Base-by-base conservation (phyloP, 2,113 vertebrate genomes). In the Pedetes capensis region DNA sequence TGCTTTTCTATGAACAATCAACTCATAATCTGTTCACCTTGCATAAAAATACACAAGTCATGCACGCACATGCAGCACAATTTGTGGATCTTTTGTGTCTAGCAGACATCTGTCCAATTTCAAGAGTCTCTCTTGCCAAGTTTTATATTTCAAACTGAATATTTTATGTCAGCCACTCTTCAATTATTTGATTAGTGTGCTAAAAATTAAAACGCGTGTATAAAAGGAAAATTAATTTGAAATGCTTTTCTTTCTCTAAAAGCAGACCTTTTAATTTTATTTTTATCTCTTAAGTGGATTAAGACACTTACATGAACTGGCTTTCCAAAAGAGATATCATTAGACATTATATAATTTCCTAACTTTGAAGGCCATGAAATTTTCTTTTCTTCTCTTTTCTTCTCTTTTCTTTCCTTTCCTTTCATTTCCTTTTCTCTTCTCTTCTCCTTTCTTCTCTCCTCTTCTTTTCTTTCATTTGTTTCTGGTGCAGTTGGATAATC, bases 181-280 rank as follows among this genome's bases (percentile, higher is more conserved):
- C 53, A 80, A 2, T n/a, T 44, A 76, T 81, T 89, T 75, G n/a
- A 39, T 11, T 63, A 84, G 3, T 64, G 5, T 32, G 9, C 6
- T 39, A 44, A 90, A 92, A 74, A 42, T 13, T 49, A 39, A 74
- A 42, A 80, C 6, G 10, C 47, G 59, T 66, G 53, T 75, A 17
- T 27, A 51, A n/a, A 82, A 74, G 34, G 12, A 66, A 72, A 53
- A 1, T 55, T 27, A 47, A 12, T 81, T 25, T n/a, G 22, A 25
- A 74, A 53, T 47, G 5, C 25, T 92, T 64, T 68, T 49, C 53
- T 86, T 86, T 87, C 25, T 71, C 74, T 57, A 63, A 83, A 37
- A 10, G 16, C 7, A 3, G 16, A 17, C 5, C 14, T 29, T 78
- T 66, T 53, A n/a, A 63, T 78, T 83, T 76, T 9, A 74, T 57